Evolutionary conservation across 2,113 vertebrate genomes (phyloP).

Genomic region (Micronycteris hirsuta): DNA sequence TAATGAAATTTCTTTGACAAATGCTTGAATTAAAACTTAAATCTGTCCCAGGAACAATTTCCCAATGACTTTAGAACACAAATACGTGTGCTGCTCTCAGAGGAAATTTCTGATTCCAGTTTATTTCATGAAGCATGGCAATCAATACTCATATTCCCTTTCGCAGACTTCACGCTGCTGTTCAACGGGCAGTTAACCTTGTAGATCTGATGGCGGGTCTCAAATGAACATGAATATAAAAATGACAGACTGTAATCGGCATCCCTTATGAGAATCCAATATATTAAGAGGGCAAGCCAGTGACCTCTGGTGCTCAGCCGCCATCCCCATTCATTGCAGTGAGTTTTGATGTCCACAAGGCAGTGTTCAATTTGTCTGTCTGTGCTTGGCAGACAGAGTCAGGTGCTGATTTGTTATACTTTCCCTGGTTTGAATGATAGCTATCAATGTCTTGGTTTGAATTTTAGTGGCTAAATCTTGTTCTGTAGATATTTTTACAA

Average conservation of each 20-base stretch:
- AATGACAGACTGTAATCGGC: neutral
- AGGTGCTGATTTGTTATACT: neutral
- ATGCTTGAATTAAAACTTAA: neutral
- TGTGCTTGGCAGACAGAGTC: neutral
- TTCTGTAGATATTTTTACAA: neutral
- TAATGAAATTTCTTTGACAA: neutral
- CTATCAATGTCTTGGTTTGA: conserved; percentile 10
- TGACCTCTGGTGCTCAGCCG: neutral
- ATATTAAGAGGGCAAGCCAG: neutral
- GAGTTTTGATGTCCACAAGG: neutral
- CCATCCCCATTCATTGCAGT: neutral
- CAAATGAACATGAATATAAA: conserved; percentile 2
- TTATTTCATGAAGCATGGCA: neutral
- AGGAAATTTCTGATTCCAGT: neutral
- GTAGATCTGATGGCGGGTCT: neutral
- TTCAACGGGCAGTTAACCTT: conserved; percentile 37
- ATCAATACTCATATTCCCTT: neutral
- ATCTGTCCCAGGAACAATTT: neutral
- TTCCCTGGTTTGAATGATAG: neutral
- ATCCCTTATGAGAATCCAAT: neutral
- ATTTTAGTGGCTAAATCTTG: neutral
- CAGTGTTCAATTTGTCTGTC: neutral
- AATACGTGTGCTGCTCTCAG: neutral
- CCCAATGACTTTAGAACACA: neutral
- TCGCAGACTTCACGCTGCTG: neutral